Percentiles rank a stretch among this genome's conserved stretches.
Conservation (phyloP, 2,113 vertebrate genomes). For the Dicerorhinus sumatrensis region DNA sequence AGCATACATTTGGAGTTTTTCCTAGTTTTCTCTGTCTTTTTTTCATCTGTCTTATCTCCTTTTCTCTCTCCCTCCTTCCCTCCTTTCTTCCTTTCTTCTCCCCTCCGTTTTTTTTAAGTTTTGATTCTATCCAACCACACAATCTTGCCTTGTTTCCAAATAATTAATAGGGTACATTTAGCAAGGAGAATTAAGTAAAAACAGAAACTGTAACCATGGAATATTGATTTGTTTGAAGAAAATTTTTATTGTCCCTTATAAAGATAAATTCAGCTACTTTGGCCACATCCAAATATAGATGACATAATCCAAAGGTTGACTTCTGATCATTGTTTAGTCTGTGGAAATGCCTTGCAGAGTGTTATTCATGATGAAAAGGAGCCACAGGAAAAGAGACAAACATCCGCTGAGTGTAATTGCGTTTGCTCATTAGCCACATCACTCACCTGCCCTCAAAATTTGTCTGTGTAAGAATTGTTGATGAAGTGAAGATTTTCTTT, state of each 20-base stretch:
- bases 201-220: not conserved
- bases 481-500: not conserved
- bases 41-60: not conserved
- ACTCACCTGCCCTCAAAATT: not conserved
- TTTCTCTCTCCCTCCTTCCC: not conserved
- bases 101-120: not conserved
- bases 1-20: not conserved
- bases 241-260: not conserved
- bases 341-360: not conserved
- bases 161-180: conserved; percentile 62
- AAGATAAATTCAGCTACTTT: conserved; percentile 22
- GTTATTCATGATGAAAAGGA: not conserved
- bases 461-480: not conserved
- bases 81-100: not conserved
- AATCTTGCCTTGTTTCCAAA: not conserved
- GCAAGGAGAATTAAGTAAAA: conserved; percentile 47
- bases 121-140: not conserved
- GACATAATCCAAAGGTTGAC: not conserved
- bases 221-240: conserved; percentile 55
- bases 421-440: not conserved
- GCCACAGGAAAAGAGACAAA: not conserved
- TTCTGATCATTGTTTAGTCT: not conserved
- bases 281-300: not conserved
- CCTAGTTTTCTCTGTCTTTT: not conserved
- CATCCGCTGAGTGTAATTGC: not conserved